Percentiles rank a stretch among this genome's conserved stretches.
These are phyloP conservation scores for Fratercula arctica DNA, from an alignment of 2,797 vertebrate genomes.

Conservation along the genomic window DNA sequence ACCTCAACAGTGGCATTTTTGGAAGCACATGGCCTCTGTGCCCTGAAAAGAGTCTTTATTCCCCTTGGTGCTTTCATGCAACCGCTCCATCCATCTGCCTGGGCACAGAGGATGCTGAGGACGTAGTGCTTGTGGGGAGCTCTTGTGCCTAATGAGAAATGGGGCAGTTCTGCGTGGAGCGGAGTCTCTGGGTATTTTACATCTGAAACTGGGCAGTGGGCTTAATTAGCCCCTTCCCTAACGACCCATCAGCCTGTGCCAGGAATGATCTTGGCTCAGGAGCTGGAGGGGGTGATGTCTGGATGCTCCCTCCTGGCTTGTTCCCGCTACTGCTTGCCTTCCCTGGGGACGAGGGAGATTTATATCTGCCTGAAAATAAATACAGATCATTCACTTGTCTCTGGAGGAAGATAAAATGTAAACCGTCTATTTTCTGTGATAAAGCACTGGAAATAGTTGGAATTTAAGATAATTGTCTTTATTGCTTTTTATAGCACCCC, in stretches of 20 bases:
- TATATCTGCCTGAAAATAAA: not conserved
- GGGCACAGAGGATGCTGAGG: not conserved
- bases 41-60: not conserved
- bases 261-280: not conserved
- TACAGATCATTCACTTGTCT: slow-evolving; percentile 1
- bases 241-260: accelerated
- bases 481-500: slow-evolving; percentile 54
- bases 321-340: not conserved
- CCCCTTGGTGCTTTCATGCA: not conserved
- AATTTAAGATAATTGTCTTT: slow-evolving; percentile 62
- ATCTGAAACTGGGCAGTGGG: not conserved
- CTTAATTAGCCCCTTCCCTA: not conserved
- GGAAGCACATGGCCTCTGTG: not conserved
- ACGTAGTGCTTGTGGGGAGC: not conserved
- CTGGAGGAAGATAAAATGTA: slow-evolving; percentile 31
- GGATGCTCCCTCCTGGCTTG: not conserved
- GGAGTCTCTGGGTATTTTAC: not conserved
- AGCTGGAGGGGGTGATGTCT: not conserved
- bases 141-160: not conserved
- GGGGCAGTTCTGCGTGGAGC: not conserved
- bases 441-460: slow-evolving; percentile 40
- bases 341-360: not conserved
- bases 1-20: not conserved
- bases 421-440: slow-evolving; percentile 31
- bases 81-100: accelerated